Percentiles rank a stretch among this genome's conserved stretches.
These are phyloP conservation scores for Drosophila seclusa DNA, from an alignment of 2,888 invertebrate genomes.

Conservation along the genomic window DNA sequence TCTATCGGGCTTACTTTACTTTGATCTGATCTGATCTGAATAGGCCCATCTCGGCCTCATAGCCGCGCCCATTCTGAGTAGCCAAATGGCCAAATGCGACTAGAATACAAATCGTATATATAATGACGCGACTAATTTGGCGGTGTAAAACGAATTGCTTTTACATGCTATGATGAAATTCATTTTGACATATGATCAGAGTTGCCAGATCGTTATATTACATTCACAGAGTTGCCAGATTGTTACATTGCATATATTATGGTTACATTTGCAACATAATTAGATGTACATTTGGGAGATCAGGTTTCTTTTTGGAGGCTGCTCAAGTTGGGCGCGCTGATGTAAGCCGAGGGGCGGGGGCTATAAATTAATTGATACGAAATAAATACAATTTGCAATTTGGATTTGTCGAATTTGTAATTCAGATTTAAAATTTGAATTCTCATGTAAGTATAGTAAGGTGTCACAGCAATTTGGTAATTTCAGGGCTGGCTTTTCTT, in stretches of 20 bases:
- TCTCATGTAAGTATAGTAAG: constrained; percentile 76
- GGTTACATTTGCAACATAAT: too few species aligned
- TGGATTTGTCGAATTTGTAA: constrained; percentile 54
- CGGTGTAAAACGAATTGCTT: too few species aligned
- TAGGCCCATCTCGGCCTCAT: constrained; percentile 11
- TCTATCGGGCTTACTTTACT: constrained; percentile 18
- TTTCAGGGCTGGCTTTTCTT: constrained; percentile 48
- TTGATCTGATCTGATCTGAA: constrained; percentile 42
- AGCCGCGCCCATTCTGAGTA: constrained; percentile 40
- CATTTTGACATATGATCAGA: too few species aligned
- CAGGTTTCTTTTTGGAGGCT: background rate
- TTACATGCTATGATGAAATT: too few species aligned
- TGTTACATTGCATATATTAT: too few species aligned
- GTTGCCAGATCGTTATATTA: too few species aligned
- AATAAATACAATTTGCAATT: constrained; percentile 72
- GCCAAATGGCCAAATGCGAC: background rate
- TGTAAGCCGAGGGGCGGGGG: background rate
- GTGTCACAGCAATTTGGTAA: constrained; percentile 74
- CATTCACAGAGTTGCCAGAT: too few species aligned
- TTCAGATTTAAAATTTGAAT: constrained; percentile 38
- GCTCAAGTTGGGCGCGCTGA: constrained; percentile 47
- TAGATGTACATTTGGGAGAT: background rate
- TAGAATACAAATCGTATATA: background rate
- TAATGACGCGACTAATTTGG: too few species aligned
- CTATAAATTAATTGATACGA: constrained; percentile 42